Evolutionary conservation across 2,113 vertebrate species (phyloP), one percentile per base, ranked within the genome.

Genomic region (Paradoxurus hermaphroditus): DNA sequence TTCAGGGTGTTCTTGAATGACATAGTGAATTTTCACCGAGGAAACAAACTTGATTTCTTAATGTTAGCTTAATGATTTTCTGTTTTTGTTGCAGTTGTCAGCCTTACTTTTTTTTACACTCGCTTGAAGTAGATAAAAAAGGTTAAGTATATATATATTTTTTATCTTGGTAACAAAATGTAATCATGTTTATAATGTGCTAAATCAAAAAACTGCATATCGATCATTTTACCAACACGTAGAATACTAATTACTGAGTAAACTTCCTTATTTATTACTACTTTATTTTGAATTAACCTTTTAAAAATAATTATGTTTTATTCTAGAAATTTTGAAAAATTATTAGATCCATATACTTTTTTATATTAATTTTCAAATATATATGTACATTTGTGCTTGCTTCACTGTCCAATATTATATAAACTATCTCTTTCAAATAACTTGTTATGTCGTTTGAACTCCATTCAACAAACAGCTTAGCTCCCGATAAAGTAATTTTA

Each of bases 131-230:
- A 96, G 46, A 63, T 23, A 70, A 79, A 96, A 96, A 97, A 97
- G 53, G 31, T 97, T 97, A 98, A 96, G 21, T 93, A 51, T 94
- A 46, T 95, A n/a, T n/a, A n/a, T n/a, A n/a, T 90, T 94, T 97
- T 98, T 98, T 97, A 97, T 93, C 81, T 59, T 70, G 34, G 2
- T 79, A 97, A 93, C 51, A 62, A 95, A 65, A 78, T 93, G 19
- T 96, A 97, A 68, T 94, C 53, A 79, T 96, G 41, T 94, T 94
- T 97, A 97, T 96, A 97, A 98, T 92, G 82, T 90, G 92, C 34
- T 97, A 94, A 95, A 86, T 51, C 19, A 70, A 92, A 95, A 98
- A 97, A 86, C 68, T 96, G 67, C 75, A 91, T 97, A 81, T 90
- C 95, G 88, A 97, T 78, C 25, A 94, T 53, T 98, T 97, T 68